Conservation (phyloP, 1,140 invertebrate genomes). For the Cotesia glomerata region DNA sequence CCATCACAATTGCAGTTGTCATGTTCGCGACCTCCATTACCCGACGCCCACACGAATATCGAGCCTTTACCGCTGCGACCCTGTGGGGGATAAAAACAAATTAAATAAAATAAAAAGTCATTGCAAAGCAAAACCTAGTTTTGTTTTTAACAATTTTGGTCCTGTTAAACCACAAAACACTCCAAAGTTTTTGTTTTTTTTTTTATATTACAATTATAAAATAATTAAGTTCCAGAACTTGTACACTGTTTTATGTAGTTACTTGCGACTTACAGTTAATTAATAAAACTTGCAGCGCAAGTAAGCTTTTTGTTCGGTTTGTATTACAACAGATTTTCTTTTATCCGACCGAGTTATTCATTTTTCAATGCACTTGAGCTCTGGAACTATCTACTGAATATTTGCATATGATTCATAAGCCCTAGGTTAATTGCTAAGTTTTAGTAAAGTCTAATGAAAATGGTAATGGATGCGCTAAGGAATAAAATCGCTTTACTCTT, state of each 20-base stretch:
- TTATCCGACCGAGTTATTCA: not conserved
- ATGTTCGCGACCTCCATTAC: slow-evolving; percentile 93
- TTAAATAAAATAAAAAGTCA: slow-evolving; percentile 33
- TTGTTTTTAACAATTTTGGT: not conserved
- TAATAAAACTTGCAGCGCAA: not conserved
- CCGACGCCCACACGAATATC: slow-evolving; percentile 98
- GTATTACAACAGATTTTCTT: slow-evolving; percentile 13
- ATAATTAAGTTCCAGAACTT: too few species aligned
- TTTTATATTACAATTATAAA: too few species aligned
- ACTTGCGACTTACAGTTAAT: not conserved
- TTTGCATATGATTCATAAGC: slow-evolving; percentile 35
- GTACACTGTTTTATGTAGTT: not conserved
- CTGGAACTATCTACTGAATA: slow-evolving; percentile 21
- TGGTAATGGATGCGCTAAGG: slow-evolving; percentile 15
- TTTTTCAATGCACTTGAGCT: not conserved
- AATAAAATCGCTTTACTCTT: slow-evolving; percentile 16
- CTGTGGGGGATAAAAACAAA: slow-evolving; percentile 57
- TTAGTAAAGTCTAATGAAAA: slow-evolving; percentile 17
- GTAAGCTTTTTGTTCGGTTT: not conserved
- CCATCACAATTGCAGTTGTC: slow-evolving; percentile 98
- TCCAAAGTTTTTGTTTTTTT: too few species aligned
- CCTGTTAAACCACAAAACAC: too few species aligned
- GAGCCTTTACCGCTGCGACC: slow-evolving; percentile 93
- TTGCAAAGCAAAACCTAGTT: not conserved
- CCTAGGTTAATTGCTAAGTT: slow-evolving; percentile 27